Base-by-base conservation (phyloP, 2,888 invertebrate species). In the Drosophila emarginata region DNA sequence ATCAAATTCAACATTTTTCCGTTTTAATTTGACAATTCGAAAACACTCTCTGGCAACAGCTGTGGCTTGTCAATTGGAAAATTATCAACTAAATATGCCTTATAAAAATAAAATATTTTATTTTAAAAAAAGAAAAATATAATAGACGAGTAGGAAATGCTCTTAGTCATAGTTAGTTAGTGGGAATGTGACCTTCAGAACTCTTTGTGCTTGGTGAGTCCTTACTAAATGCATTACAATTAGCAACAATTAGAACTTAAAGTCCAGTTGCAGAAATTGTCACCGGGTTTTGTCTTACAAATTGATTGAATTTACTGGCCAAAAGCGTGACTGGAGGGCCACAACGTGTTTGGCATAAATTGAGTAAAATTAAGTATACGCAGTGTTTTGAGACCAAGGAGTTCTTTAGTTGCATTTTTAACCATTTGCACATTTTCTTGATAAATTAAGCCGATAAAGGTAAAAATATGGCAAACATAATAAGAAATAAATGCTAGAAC, bases 1-100 rank as follows among this genome's bases (percentile, higher is more conserved):
- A 88, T 87, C 83, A 87, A 87, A 87, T 84, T 87, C 88, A 86
- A 80, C 83, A 87, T 82, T 85, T 85, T 82, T 82, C 83, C 83
- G 70, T 87, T 86, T 88, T 82, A 82, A 82, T 88, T 82, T 83
- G 88, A 82, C 81, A 82, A 88, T 82, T 86, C 83, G 80, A 74
- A 72, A 72, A 70, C 73, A 75, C 81, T 65, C n/a, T 11, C 21
- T 14, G 58, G 70, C 73, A 83, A 74, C 82, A 88, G 88, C 87
- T 82, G 82, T 54, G 80, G 78, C 76, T 78, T 75, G 88, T 86
- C 87, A 86, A 88, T 86, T 83, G 87, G 80, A 88, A 82, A 82
- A 82, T 82, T 78, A 82, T 88, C 78, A 82, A 82, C 84, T 80
- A 75, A 12, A 76, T 67, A 79, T 61, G 72, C 78, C 37, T 54